phyloP scores from a whole-genome alignment of 2,797 vertebrate genomes.

The Harpagifer antarcticus region DNA sequence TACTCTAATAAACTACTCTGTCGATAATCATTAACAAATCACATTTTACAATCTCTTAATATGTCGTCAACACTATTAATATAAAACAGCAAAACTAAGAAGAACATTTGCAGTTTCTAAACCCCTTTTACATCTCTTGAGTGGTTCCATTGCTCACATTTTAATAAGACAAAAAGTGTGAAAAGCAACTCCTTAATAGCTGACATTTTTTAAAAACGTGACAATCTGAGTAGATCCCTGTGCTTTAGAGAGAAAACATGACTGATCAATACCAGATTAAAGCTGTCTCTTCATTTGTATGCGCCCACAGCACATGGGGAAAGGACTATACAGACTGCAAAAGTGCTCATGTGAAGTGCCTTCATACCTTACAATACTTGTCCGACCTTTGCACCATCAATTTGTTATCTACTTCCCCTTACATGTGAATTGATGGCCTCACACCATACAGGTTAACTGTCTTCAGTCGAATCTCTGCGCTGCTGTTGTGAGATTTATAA shows the following conservation, averaged over 20 bases:
- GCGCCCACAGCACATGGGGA: not conserved
- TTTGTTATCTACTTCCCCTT: slow-evolving; percentile 66
- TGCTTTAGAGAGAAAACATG: slow-evolving; percentile 27
- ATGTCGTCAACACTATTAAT: slow-evolving; percentile 44
- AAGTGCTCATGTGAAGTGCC: slow-evolving; percentile 53
- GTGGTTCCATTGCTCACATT: slow-evolving; percentile 10
- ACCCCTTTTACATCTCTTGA: not conserved
- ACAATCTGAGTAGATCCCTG: slow-evolving; percentile 14
- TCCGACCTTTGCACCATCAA: slow-evolving; percentile 65
- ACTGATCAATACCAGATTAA: slow-evolving; percentile 20
- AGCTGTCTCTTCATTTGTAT: slow-evolving; percentile 22
- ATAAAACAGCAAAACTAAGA: slow-evolving; percentile 40
- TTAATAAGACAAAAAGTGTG: slow-evolving; percentile 27
- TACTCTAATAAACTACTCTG: slow-evolving; percentile 30
- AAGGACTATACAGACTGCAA: slow-evolving; percentile 28
- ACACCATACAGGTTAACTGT: slow-evolving; percentile 29
- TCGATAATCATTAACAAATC: slow-evolving; percentile 65
- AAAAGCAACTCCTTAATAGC: slow-evolving; percentile 17
- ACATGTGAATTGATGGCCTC: slow-evolving; percentile 39
- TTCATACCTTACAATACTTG: slow-evolving; percentile 22
- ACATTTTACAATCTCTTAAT: slow-evolving; percentile 45
- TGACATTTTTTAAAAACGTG: slow-evolving; percentile 17
- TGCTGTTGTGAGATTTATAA: slow-evolving; percentile 46
- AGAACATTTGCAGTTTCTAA: slow-evolving; percentile 12
- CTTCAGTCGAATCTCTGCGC: slow-evolving; percentile 36